A percentile compares a stretch with the other conserved stretches of the same genome.
Conservation (phyloP, 2,888 invertebrate genomes). For the Tinea pellionella region DNA sequence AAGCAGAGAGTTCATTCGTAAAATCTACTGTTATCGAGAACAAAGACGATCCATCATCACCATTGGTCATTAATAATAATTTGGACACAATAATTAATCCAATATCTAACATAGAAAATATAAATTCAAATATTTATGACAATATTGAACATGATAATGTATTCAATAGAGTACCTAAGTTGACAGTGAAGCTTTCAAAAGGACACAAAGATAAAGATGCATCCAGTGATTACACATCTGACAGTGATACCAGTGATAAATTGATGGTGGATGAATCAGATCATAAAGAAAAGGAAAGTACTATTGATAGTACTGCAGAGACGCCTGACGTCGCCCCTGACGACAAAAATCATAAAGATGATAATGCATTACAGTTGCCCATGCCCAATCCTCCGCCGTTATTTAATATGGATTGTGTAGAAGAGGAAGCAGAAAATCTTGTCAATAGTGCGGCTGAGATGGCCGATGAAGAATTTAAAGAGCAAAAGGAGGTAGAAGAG, state of each 20-base stretch:
- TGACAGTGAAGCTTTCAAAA: conserved; percentile 75
- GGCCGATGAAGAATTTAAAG: neutral
- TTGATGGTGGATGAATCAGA: conserved; percentile 68
- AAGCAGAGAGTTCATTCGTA: conserved; percentile 60
- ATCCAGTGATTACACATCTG: conserved; percentile 64
- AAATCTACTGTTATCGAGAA: conserved; percentile 42
- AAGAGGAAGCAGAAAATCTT: neutral
- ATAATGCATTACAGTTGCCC: neutral
- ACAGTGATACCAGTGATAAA: conserved; percentile 73
- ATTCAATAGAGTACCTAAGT: conserved; percentile 73
- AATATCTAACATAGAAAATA: conserved; percentile 46
- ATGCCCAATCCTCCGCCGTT: neutral
- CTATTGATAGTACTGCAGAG: conserved; percentile 15
- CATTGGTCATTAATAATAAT: conserved; percentile 49
- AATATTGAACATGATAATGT: conserved; percentile 57
- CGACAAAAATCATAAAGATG: neutral
- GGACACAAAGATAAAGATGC: conserved; percentile 66
- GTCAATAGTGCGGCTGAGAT: neutral
- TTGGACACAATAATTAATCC: conserved; percentile 32
- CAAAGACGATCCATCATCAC: conserved; percentile 34
- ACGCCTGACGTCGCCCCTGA: neutral
- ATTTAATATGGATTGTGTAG: too few relatives aligned
- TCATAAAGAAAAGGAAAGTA: conserved; percentile 14
- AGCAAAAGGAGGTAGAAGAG: neutral
- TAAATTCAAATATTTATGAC: conserved; percentile 60